These are phyloP conservation scores for Xiphias gladius DNA, from an alignment of 2,113 vertebrate species.

Conservation along the genomic window DNA sequence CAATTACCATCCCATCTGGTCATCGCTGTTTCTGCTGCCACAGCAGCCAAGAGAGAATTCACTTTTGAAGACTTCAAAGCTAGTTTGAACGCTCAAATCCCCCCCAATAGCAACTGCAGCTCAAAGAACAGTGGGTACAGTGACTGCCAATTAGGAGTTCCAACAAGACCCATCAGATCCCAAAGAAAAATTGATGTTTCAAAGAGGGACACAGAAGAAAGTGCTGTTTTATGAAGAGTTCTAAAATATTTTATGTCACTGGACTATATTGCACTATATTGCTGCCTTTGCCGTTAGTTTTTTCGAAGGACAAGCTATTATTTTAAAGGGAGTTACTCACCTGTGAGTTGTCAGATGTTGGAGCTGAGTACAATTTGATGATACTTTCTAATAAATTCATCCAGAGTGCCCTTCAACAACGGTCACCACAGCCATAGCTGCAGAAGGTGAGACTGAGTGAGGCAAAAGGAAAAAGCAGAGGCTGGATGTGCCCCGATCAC, in stretches of 20 bases:
- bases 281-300: conserved; percentile 61
- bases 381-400: conserved; percentile 68
- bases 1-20: conserved; percentile 80
- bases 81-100: conserved; percentile 84
- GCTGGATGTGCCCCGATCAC: conserved; percentile 36
- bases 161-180: conserved; percentile 87
- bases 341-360: conserved; percentile 63
- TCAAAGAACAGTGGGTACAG: conserved; percentile 85
- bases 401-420: conserved; percentile 61
- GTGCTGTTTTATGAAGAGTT: conserved; percentile 81
- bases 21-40: conserved; percentile 76
- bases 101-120: conserved; percentile 85
- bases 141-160: conserved; percentile 92
- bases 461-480: conserved; percentile 4
- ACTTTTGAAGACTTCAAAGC: conserved; percentile 89
- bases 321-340: conserved; percentile 68
- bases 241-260: conserved; percentile 70
- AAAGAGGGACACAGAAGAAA: conserved; percentile 81
- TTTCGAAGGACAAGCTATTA: conserved; percentile 76
- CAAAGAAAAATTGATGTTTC: conserved; percentile 83
- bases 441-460: conserved; percentile 30
- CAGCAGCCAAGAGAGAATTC: conserved; percentile 79
- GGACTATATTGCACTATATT: conserved; percentile 51
- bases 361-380: conserved; percentile 63
- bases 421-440: conserved; percentile 36